Percentiles rank a stretch among this genome's conserved stretches.
These are phyloP conservation scores for Druon quercuslanigerum DNA, from an alignment of 1,140 invertebrate species.

Conservation along the genomic window DNA sequence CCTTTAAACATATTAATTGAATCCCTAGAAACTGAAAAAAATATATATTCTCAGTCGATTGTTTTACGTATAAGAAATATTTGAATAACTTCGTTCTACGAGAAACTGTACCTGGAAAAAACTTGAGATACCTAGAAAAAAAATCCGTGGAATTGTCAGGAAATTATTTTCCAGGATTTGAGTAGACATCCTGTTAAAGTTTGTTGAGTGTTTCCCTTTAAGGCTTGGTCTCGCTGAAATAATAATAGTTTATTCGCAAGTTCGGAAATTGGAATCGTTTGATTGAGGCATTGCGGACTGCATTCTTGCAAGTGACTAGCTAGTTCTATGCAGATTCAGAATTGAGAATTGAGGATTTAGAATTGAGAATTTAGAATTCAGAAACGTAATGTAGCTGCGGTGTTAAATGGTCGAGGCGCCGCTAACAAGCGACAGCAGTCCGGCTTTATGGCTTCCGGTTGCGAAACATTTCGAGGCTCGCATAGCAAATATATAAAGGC, in stretches of 20 bases:
- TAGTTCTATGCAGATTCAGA: not conserved
- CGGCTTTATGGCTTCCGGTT: constrained; percentile 29
- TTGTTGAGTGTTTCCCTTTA: too few species aligned
- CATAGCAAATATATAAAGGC: constrained; percentile 22
- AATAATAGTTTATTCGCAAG: not conserved
- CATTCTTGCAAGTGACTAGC: not conserved
- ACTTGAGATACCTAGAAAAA: too few species aligned
- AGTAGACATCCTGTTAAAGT: too few species aligned
- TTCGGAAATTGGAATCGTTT: not conserved
- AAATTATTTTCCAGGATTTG: too few species aligned
- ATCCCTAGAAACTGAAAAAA: too few species aligned
- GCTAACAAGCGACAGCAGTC: constrained; percentile 30
- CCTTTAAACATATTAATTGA: too few species aligned
- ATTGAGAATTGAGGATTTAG: not conserved
- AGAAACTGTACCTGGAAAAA: too few species aligned
- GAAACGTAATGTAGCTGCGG: not conserved
- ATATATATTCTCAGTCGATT: too few species aligned
- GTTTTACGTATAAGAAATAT: too few species aligned
- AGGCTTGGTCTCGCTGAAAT: not conserved
- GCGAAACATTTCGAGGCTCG: constrained; percentile 30
- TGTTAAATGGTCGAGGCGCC: constrained; percentile 27
- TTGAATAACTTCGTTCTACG: too few species aligned
- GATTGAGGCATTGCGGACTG: not conserved
- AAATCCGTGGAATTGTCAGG: too few species aligned
- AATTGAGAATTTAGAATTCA: not conserved